Percentiles rank a stretch among this genome's conserved stretches.
Evolutionary conservation across 2,113 vertebrate genomes (phyloP).

Genomic region (Platichthys stellatus): DNA sequence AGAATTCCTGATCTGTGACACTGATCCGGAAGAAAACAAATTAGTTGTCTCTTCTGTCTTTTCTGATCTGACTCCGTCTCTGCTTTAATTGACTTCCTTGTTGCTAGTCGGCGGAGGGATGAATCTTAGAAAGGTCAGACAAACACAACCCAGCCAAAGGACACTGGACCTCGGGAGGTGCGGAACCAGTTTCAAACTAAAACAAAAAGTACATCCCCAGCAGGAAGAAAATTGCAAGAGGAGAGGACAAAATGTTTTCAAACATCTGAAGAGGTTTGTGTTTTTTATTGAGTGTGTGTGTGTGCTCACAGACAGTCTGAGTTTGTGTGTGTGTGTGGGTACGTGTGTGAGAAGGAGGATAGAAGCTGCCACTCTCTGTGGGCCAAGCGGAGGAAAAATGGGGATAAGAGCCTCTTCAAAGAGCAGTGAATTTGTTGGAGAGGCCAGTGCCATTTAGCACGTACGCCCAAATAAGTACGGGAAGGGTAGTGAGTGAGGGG

Average conservation of each 20-base stretch:
- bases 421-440: constrained; percentile 68
- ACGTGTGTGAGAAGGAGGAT: constrained; percentile 39
- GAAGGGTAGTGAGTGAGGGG: constrained; percentile 51
- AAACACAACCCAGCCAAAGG: constrained; percentile 58
- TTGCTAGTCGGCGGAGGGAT: constrained; percentile 8
- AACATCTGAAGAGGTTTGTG: constrained; percentile 50
- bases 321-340: constrained; percentile 10
- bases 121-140: constrained; percentile 43
- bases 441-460: constrained; percentile 77
- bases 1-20: constrained; percentile 1
- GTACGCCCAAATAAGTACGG: constrained; percentile 66
- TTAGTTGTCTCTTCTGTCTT: constrained; percentile 11
- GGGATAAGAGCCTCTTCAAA: constrained; percentile 76
- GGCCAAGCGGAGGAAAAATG: constrained; percentile 59
- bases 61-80: not conserved
- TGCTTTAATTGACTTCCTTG: constrained; percentile 45
- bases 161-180: constrained; percentile 38
- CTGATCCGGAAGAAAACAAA: not conserved
- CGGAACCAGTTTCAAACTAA: constrained; percentile 38
- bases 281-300: not conserved
- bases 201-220: constrained; percentile 50
- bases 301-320: not conserved
- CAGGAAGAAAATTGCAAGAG: constrained; percentile 27
- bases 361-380: constrained; percentile 45
- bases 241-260: constrained; percentile 38